Evolutionary conservation across 2,888 invertebrate species (phyloP), one percentile per base, ranked within the genome.

Genomic region (Gisinianus flammeolus): DNA sequence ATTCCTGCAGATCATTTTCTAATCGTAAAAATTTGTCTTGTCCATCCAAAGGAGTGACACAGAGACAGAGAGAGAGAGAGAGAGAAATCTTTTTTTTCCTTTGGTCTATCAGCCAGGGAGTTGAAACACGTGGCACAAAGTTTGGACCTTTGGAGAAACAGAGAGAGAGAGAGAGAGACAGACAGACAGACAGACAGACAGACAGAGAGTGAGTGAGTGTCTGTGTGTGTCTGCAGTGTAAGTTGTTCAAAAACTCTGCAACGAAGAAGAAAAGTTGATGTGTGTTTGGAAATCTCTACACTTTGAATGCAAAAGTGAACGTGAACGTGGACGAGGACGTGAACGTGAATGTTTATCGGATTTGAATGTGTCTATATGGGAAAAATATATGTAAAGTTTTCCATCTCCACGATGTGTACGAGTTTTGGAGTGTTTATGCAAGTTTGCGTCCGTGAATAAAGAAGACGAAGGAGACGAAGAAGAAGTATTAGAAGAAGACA

Each of bases 1-100:
- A 62, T 62, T 62, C 62, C 26, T 62, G 24, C 62, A 62, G 62
- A 62, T 62, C 26, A 62, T 62, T 62, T 62, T 28, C 22, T 62
- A 22, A 4, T 26, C 62, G 26, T 62, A 62, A 62, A 62, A 62
- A 62, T 62, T 62, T 62, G 62, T 62, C 62, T 26, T 54, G 54
- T 54, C 19, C 19, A 3, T n/a, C n/a, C 54, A 19, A n/a, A n/a
- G n/a, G n/a, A n/a, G n/a, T n/a, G n/a, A n/a, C n/a, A n/a, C n/a
- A n/a, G n/a, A n/a, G n/a, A n/a, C n/a, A n/a, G n/a, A n/a, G n/a
- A n/a, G n/a, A n/a, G n/a, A n/a, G n/a, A n/a, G n/a, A n/a, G n/a
- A n/a, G n/a, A n/a, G n/a, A n/a, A n/a, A n/a, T n/a, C n/a, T n/a
- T n/a, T n/a, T n/a, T n/a, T n/a, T n/a, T n/a, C n/a, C n/a, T n/a